Evolutionary conservation across 2,113 vertebrate genomes (phyloP), one percentile per base, ranked within the genome.

Genomic region (Argyrosomus japonicus): DNA sequence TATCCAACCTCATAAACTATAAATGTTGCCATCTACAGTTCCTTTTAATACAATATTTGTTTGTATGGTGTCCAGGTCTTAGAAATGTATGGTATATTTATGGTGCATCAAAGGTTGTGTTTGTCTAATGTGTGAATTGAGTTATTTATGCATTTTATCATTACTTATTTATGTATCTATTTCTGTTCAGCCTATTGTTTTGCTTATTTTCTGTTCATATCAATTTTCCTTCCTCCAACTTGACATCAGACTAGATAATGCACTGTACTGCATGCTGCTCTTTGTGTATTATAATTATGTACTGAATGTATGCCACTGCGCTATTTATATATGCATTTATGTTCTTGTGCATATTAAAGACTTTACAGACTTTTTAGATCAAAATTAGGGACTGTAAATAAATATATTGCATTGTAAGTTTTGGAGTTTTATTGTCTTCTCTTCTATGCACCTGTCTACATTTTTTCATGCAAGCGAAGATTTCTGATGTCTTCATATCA

Each of bases 111-210:
- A 23, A 64, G 8, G 17, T 58, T 27, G 8, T 29, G 45, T 62
- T 36, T 72, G 17, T 62, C 19, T n/a, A 12, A 0, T 53, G 60
- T 84, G 76, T 57, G 80, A 68, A 84, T 72, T 29, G 18, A 50
- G 21, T 58, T 58, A 70, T 81, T 58, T 50, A n/a, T 80, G 50
- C 25, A 71, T 67, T 53, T 77, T 12, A 53, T 60, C 48, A 82
- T 83, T 21, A 68, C 0, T 80, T 83, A 74, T 86, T 67, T 18
- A 62, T 87, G 51, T 60, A 23, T 68, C 56, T 83, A 60, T 19
- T 84, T 75, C 47, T 68, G 56, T 58, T 51, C 17, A 75, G 50
- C 19, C 6, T 68, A 1, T 75, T 87, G 36, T 71, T 83, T 68
- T 1, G 9, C 0, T 27, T 25, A 2, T 13, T 82, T 82, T 82